Base-by-base conservation (phyloP, 2,888 invertebrate genomes). In the Axea sp. region DNA sequence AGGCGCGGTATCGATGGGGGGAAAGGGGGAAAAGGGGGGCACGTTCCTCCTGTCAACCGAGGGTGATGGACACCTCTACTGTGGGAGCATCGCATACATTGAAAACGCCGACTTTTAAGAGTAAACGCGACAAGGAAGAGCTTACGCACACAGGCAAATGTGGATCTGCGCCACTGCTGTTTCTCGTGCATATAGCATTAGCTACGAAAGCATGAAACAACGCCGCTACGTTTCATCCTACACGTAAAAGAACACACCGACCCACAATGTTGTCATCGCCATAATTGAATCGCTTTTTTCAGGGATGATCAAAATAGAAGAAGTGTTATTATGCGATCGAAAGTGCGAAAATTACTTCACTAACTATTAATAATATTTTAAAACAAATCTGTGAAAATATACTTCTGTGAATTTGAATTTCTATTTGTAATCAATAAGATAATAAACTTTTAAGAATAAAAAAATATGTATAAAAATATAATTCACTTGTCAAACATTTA, bases 41-140 rank as follows among this genome's bases (percentile, higher is more conserved):
- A 82, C 82, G 85, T 81, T 86, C 83, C 84, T 85, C 84, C 83
- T 86, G 86, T 85, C 86, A 85, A 82, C 80, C 78, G 81, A 85
- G 84, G 85, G 84, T 86, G 86, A 86, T 85, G 85, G 80, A 86
- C 85, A 86, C 82, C 86, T 85, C 85, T 80, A 75, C 82, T 84
- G 84, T 86, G 86, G 85, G 86, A 86, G 84, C 81, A 76, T 80
- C 78, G 73, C 73, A 72, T 71, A 76, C 72, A 72, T 35, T 55
- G 35, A 64, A n/a, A 71, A 59, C 71, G 69, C 53, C 69, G 69
- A 69, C 69, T 69, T 75, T 75, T 75, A 47, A 55, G 67, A 75
- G 71, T 39, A 30, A 49, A 71, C 59, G 47, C 75, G 71, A 69
- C 75, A 41, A 75, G 69, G 74, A 75, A 75, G 65, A 69, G 68